phyloP scores from a whole-genome alignment of 2,797 vertebrate genomes.

The Diglossa cyanea region DNA sequence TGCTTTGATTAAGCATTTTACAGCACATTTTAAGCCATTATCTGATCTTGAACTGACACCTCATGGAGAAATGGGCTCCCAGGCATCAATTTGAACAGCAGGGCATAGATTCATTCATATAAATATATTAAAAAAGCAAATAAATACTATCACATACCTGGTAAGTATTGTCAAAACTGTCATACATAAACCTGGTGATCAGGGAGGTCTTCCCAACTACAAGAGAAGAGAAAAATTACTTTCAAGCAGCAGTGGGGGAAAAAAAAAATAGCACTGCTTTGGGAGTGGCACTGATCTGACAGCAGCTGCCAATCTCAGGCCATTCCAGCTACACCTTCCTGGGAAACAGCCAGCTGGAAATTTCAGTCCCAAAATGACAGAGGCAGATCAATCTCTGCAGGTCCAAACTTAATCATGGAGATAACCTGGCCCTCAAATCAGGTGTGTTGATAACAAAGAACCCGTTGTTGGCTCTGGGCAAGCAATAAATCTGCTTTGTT shows the following conservation, averaged over 20 bases:
- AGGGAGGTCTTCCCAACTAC: slow-evolving; percentile 69
- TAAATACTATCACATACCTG: slow-evolving; percentile 48
- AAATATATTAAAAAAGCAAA: not conserved
- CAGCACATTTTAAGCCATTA: not conserved
- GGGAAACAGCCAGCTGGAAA: not conserved
- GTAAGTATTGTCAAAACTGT: slow-evolving; percentile 74
- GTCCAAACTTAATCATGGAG: not conserved
- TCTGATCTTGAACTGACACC: not conserved
- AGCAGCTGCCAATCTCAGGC: not conserved
- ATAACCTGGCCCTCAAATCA: not conserved
- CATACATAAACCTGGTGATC: slow-evolving; percentile 74
- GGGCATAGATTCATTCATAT: not conserved
- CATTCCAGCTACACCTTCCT: not conserved
- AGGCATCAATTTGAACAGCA: not conserved
- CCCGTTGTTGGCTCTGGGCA: not conserved
- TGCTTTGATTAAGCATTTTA: not conserved
- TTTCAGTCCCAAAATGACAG: not conserved
- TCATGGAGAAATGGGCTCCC: not conserved
- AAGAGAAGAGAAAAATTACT: slow-evolving; percentile 27
- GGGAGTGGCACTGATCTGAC: not conserved
- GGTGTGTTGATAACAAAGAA: not conserved
- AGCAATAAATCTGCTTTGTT: not conserved
- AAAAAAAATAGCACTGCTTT: not conserved
- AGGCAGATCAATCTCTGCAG: not conserved
- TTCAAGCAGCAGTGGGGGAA: not conserved